Evolutionary conservation across 2,797 vertebrate genomes (phyloP).

Genomic region (Geotrypetes seraphini): DNA sequence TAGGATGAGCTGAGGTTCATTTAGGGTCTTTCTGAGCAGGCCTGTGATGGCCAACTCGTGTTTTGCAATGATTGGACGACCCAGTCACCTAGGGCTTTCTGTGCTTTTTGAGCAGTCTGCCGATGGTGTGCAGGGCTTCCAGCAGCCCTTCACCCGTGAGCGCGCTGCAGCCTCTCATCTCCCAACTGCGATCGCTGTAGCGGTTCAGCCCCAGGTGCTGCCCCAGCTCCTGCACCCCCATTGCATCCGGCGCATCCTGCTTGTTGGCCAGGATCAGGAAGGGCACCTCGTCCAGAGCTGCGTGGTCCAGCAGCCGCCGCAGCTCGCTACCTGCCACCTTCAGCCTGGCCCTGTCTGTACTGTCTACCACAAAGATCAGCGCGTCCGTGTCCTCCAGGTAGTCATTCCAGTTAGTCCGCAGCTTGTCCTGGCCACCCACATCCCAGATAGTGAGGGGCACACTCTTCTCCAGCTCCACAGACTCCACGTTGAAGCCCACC

Average conservation of each 20-base stretch:
- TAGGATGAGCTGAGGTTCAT: too few relatives aligned
- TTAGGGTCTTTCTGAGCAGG: too few relatives aligned
- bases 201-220: slow-evolving; percentile 35
- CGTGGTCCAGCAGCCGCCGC: slow-evolving; percentile 49
- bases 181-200: slow-evolving; percentile 46
- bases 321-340: slow-evolving; percentile 55
- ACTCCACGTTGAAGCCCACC: slow-evolving; percentile 77
- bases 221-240: slow-evolving; percentile 55
- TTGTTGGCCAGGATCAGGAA: slow-evolving; percentile 85
- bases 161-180: slow-evolving; percentile 72
- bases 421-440: slow-evolving; percentile 64
- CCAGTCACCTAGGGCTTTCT: neutral
- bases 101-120: slow-evolving; percentile 46
- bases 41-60: too few relatives aligned
- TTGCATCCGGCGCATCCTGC: slow-evolving; percentile 56
- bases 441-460: slow-evolving; percentile 72
- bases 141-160: slow-evolving; percentile 56
- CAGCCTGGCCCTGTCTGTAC: slow-evolving; percentile 50
- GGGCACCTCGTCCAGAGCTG: slow-evolving; percentile 50
- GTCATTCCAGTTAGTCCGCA: slow-evolving; percentile 69
- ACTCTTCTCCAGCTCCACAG: slow-evolving; percentile 55
- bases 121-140: slow-evolving; percentile 58
- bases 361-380: slow-evolving; percentile 78
- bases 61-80: too few relatives aligned
- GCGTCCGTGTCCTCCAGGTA: slow-evolving; percentile 62